These are phyloP conservation scores for Agelas oroides DNA, from an alignment of 37 sponge, comb jelly and placozoan species.

Conservation along the genomic window DNA sequence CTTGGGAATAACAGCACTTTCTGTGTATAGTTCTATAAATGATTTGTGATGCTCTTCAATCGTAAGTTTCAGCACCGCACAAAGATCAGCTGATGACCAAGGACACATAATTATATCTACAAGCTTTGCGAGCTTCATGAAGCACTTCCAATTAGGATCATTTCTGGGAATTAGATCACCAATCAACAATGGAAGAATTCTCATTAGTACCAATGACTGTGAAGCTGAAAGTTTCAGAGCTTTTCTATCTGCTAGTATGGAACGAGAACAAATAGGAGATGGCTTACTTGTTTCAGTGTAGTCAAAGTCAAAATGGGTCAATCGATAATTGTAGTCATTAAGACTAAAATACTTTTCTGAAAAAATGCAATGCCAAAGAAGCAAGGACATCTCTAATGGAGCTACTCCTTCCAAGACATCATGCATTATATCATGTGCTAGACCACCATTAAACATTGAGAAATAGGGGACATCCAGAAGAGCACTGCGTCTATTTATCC, in stretches of 20 bases:
- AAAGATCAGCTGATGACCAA: background rate
- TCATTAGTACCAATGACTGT: slow-evolving; percentile 4
- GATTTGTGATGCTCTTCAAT: slow-evolving; percentile 31
- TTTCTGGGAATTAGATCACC: slow-evolving; percentile 40
- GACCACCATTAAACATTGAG: slow-evolving; percentile 40
- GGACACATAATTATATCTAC: slow-evolving; percentile 37
- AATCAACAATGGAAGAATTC: slow-evolving; percentile 46
- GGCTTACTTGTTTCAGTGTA: slow-evolving; percentile 38
- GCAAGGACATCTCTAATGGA: slow-evolving; percentile 19
- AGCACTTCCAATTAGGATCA: slow-evolving; percentile 43
- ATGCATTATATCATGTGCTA: slow-evolving; percentile 66
- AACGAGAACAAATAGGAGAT: background rate
- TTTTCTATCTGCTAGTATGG: background rate
- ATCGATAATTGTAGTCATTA: slow-evolving; percentile 23
- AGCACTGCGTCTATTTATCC: slow-evolving; percentile 4
- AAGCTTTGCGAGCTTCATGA: slow-evolving; percentile 2
- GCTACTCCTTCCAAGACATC: slow-evolving; percentile 54
- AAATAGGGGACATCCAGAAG: slow-evolving; percentile 10
- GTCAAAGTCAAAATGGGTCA: slow-evolving; percentile 41
- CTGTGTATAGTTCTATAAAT: slow-evolving; percentile 19
- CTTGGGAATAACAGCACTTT: slow-evolving; percentile 13
- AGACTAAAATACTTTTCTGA: slow-evolving; percentile 6
- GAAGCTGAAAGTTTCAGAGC: slow-evolving; percentile 31
- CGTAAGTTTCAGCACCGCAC: slow-evolving; percentile 12
- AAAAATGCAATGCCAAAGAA: slow-evolving; percentile 14